Conservation (phyloP, 2,113 vertebrate species). For the Oenanthe oenanthe region DNA sequence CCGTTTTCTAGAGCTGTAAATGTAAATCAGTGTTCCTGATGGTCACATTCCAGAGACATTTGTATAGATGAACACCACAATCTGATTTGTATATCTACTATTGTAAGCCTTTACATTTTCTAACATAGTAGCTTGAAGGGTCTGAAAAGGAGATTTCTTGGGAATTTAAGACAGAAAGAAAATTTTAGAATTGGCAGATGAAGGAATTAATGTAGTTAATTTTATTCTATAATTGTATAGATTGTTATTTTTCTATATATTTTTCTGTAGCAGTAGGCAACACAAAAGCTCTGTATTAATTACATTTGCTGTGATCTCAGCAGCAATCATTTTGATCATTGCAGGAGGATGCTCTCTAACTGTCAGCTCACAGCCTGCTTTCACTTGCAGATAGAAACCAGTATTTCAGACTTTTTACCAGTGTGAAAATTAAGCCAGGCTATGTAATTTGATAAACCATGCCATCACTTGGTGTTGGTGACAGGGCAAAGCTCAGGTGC, state of each 20-base stretch:
- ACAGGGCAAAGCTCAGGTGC: neutral
- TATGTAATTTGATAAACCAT: neutral
- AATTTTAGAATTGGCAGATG: neutral
- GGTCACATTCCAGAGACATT: neutral
- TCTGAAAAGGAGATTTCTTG: neutral
- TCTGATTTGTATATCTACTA: neutral
- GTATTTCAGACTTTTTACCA: neutral
- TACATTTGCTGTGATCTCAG: neutral
- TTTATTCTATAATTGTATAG: neutral
- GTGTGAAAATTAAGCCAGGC: neutral
- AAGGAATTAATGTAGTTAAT: neutral
- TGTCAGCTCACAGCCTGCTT: neutral
- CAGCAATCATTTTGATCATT: neutral
- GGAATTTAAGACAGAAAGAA: neutral
- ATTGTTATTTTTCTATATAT: neutral
- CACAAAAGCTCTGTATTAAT: neutral
- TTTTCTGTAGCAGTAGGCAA: neutral
- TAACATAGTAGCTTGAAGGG: neutral
- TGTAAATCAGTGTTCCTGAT: neutral
- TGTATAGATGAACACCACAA: neutral
- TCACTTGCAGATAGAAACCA: neutral
- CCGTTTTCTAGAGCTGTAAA: slow-evolving; percentile 4
- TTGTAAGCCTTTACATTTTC: neutral
- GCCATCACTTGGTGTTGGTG: neutral
- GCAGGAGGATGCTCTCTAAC: neutral